A percentile compares a stretch with the other conserved stretches of the same genome.
These are phyloP conservation scores for Crenichthys baileyi DNA, from an alignment of 2,797 vertebrate species.

Conservation along the genomic window DNA sequence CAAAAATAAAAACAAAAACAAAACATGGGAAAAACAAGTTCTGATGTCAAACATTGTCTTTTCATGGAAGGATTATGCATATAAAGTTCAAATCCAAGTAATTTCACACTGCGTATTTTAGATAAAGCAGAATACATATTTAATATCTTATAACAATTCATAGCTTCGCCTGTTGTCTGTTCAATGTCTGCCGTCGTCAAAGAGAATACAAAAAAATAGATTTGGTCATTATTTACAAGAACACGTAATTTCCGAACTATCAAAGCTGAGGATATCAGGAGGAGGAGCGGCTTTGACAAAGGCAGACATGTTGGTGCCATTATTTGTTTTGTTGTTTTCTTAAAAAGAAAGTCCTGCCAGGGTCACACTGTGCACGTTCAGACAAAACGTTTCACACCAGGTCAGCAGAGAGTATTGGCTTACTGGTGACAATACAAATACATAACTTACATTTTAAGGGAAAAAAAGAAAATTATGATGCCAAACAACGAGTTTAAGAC, in stretches of 20 bases:
- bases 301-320: slow-evolving; percentile 78
- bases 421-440: slow-evolving; percentile 80
- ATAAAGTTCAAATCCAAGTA: slow-evolving; percentile 78
- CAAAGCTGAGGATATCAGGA: slow-evolving; percentile 80
- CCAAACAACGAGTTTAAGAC: slow-evolving; percentile 68
- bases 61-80: slow-evolving; percentile 72
- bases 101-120: slow-evolving; percentile 72
- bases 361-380: slow-evolving; percentile 80
- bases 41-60: slow-evolving; percentile 59
- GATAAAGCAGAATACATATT: slow-evolving; percentile 85
- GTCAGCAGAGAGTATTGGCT: slow-evolving; percentile 80
- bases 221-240: slow-evolving; percentile 97
- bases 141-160: slow-evolving; percentile 88
- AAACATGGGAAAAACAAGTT: slow-evolving; percentile 39
- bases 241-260: slow-evolving; percentile 87
- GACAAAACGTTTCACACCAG: slow-evolving; percentile 76
- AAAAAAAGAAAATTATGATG: slow-evolving; percentile 58
- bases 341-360: slow-evolving; percentile 80
- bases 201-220: slow-evolving; percentile 86
- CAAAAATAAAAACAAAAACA: slow-evolving; percentile 36
- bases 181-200: slow-evolving; percentile 89
- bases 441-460: slow-evolving; percentile 75
- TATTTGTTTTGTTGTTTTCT: slow-evolving; percentile 53
- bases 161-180: slow-evolving; percentile 84
- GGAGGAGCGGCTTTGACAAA: slow-evolving; percentile 82